Base-by-base conservation (phyloP, 2,113 vertebrate genomes). In the Limnothrissa miodon region DNA sequence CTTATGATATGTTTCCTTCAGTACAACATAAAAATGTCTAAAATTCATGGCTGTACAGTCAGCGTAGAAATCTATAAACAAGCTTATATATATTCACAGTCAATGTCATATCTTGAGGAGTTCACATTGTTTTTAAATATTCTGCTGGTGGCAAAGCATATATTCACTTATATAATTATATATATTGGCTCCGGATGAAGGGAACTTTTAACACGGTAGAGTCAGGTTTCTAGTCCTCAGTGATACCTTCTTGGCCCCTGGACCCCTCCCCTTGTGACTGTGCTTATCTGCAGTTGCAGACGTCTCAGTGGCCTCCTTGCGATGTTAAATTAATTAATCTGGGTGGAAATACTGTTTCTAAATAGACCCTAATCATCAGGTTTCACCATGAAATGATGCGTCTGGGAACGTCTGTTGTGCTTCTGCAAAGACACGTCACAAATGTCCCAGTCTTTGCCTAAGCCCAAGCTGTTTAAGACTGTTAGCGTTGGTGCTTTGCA, bases 221-320 rank as follows among this genome's bases (percentile, higher is more conserved):
- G 33, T 81, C 84, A 82, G 78, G 80, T 81, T 85, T 81, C 39
- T 21, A 45, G 70, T 45, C 33, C 6, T 39, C 39, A 17, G 7
- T 53, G 46, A 46, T 36, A 42, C 80, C 53, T 74, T 74, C 39
- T 39, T 82, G 42, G 23, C 82, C 78, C 39, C 29, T 70, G 39
- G 4, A 44, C 44, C 19, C 13, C 45, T 78, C 81, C 81, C 81
- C 36, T 59, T 44, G 81, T 85, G 78, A 85, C 84, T 78, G 51
- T 82, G 23, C 83, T 86, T 86, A 84, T 84, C 83, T 82, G 36
- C 33, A 44, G 33, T 11, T 80, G 70, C 82, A 82, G 80, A 81
- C 83, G 70, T 56, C 81, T 81, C 82, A 62, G 46, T 59, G 56
- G 62, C 44, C 25, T 81, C 33, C 17, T 66, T 9, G n/a, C 56